These are phyloP conservation scores for Notodonta dromedarius DNA, from an alignment of 2,888 invertebrate species.

Conservation along the genomic window DNA sequence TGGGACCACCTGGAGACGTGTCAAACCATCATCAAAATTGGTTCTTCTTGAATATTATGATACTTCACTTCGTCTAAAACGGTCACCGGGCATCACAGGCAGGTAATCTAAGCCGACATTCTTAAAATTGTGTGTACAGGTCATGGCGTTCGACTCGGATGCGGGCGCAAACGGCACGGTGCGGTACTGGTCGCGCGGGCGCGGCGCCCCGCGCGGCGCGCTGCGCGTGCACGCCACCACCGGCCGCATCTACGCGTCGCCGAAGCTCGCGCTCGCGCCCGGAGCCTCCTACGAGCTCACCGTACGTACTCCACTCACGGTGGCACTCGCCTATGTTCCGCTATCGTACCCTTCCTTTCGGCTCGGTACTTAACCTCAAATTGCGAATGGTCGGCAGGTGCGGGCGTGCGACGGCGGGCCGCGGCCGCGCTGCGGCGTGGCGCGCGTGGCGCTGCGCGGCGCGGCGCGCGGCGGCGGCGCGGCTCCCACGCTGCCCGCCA, in stretches of 20 bases:
- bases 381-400: slow-evolving; percentile 70
- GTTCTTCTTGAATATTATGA: background rate
- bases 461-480: slow-evolving; percentile 83
- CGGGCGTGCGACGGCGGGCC: slow-evolving; percentile 92
- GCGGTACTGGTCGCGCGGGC: slow-evolving; percentile 87
- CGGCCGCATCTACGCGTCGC: slow-evolving; percentile 92
- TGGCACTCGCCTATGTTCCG: slow-evolving; percentile 43
- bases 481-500: slow-evolving; percentile 85
- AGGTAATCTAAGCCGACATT: background rate
- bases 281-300: slow-evolving; percentile 73
- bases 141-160: slow-evolving; percentile 93
- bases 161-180: slow-evolving; percentile 92
- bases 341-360: background rate
- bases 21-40: no score
- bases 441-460: slow-evolving; percentile 87
- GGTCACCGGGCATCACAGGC: background rate
- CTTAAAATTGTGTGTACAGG: slow-evolving; percentile 71
- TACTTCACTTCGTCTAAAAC: no score
- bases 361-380: background rate
- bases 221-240: slow-evolving; percentile 93
- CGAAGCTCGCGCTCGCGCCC: slow-evolving; percentile 85
- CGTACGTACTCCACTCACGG: slow-evolving; percentile 9
- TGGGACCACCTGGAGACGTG: no score
- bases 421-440: slow-evolving; percentile 89
- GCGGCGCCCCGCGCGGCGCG: slow-evolving; percentile 90